Evolutionary conservation across 2,888 invertebrate species (phyloP), one percentile per base, ranked within the genome.

Genomic region (Rhynchonema sp.): DNA sequence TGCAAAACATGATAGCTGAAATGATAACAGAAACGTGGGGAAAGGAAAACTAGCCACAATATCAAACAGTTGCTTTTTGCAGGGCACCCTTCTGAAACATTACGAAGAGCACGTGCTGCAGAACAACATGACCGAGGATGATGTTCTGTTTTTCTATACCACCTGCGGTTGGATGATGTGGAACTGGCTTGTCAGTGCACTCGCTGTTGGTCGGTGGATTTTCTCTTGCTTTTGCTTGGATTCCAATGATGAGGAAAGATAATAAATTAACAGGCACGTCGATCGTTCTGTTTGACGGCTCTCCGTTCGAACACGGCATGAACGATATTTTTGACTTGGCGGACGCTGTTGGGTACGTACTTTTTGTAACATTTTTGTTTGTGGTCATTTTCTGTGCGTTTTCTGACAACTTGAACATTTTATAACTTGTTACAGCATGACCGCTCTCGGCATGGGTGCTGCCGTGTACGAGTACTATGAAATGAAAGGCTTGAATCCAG

Each of bases 161-260:
- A 80, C 79, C 3, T 78, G 77, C 30, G 80, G 80, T 25, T 80
- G 80, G 80, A 80, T 80, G 79, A 80, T 80, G 79, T 80, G 80
- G 78, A 80, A 81, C 67, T 80, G 80, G 80, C 67, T 76, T 59
- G 75, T 79, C 30, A 72, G 75, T 1, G 72, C 74, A 3, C 68
- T 79, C 60, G 74, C 13, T 49, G 23, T 49, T 23, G 49, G 13
- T 49, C 3, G 20, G 13, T 49, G 20, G 38, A 6, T 38, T 38
- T 38, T 13, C 38, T 17, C 38, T 38, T 13, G 9, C 38, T 38
- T 38, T 17, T 38, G 38, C 38, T 6, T 38, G 9, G 6, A 6
- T 38, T 38, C 17, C 38, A 6, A 17, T 17, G 38, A 38, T 13
- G 23, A 49, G n/a, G 9, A 49, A 49, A 49, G 3, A n/a, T 27